These are phyloP conservation scores for Tribolium castaneum DNA, from an alignment of 1,140 invertebrate genomes.

Conservation along the genomic window DNA sequence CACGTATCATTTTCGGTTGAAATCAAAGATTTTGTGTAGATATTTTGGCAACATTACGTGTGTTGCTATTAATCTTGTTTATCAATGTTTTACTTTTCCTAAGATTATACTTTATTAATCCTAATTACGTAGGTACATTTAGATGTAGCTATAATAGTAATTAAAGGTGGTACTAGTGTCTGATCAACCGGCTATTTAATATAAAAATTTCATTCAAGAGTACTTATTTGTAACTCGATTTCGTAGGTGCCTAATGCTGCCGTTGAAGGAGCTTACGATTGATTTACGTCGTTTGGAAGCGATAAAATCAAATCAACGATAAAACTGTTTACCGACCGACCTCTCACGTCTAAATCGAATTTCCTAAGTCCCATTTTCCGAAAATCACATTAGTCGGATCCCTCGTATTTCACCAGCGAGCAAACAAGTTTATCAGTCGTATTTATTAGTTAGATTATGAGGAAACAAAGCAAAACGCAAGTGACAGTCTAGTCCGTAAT, in stretches of 20 bases:
- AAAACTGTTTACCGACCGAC: neutral
- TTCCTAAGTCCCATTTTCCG: neutral
- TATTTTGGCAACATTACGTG: too few relatives aligned
- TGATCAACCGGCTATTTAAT: too few relatives aligned
- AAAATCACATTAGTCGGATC: neutral
- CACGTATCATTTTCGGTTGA: too few relatives aligned
- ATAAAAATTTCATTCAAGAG: neutral
- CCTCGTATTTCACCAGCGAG: neutral
- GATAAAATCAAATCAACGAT: neutral
- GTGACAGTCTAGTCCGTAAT: constrained; percentile 14
- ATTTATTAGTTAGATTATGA: constrained; percentile 25
- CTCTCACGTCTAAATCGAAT: neutral
- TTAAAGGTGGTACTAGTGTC: too few relatives aligned
- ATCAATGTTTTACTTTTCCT: too few relatives aligned
- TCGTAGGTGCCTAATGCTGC: neutral
- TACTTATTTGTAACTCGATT: neutral
- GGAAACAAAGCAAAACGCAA: constrained; percentile 17
- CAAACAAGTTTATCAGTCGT: constrained; percentile 24
- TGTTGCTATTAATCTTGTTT: too few relatives aligned
- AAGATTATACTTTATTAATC: too few relatives aligned
- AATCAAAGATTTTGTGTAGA: too few relatives aligned
- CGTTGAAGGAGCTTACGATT: neutral
- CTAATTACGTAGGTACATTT: too few relatives aligned
- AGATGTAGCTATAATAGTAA: too few relatives aligned
- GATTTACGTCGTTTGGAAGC: neutral